Percentiles rank a stretch among this genome's conserved stretches.
Conservation (phyloP, 2,888 invertebrate genomes). For the Deilephila elpenor region DNA sequence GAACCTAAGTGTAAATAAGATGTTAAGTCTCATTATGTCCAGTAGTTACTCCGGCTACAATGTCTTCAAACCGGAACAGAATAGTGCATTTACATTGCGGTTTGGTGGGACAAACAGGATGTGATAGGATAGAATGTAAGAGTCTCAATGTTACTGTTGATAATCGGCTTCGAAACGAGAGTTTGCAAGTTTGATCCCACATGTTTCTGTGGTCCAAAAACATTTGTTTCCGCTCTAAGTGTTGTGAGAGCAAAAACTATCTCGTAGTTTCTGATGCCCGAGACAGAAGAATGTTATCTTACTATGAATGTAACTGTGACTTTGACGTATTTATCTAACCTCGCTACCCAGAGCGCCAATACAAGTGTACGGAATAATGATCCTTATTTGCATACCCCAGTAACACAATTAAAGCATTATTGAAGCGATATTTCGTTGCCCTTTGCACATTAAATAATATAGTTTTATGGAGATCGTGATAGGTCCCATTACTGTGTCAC, state of each 20-base stretch:
- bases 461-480: slow-evolving; percentile 14
- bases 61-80: too few species aligned
- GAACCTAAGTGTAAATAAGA: too few species aligned
- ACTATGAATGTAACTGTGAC: not conserved
- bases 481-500: slow-evolving; percentile 15
- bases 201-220: not conserved
- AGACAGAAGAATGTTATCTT: not conserved
- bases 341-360: too few species aligned
- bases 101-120: too few species aligned
- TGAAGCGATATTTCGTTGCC: slow-evolving; percentile 4
- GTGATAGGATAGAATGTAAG: too few species aligned
- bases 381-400: not conserved
- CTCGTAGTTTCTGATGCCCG: not conserved
- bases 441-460: slow-evolving; percentile 13
- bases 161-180: not conserved
- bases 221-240: not conserved
- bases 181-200: not conserved
- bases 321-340: not conserved
- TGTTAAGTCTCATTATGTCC: too few species aligned
- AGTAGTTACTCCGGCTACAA: too few species aligned
- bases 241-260: not conserved
- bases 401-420: slow-evolving; percentile 13
- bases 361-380: not conserved
- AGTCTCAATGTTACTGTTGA: too few species aligned
- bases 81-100: too few species aligned